These are phyloP conservation scores for Salmo trutta DNA, from an alignment of 2,797 vertebrate genomes.

Conservation along the genomic window DNA sequence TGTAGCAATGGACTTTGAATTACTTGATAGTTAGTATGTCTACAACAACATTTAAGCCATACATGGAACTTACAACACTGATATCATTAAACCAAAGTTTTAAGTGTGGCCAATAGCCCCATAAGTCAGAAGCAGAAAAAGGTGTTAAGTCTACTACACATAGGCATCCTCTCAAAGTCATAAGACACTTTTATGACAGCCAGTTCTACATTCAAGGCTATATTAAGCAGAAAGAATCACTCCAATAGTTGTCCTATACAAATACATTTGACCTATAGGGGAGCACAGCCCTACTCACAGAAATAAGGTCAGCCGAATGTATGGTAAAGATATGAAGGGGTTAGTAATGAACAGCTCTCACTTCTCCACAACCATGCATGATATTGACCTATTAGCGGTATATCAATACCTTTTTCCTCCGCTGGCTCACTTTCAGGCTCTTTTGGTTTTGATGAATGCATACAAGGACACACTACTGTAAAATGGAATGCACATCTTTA, in stretches of 20 bases:
- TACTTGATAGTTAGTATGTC: no score
- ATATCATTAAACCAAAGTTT: no score
- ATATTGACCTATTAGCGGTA: background rate
- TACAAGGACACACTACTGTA: slow-evolving; percentile 59
- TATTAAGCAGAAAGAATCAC: background rate
- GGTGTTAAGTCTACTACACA: background rate
- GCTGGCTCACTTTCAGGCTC: slow-evolving; percentile 27
- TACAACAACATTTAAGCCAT: no score
- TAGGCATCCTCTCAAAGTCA: background rate
- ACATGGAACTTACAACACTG: no score
- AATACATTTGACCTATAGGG: background rate
- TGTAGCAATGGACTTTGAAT: no score
- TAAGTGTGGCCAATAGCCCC: no score
- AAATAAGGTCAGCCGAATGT: background rate
- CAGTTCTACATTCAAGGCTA: background rate
- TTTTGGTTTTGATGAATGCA: slow-evolving; percentile 36
- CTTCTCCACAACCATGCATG: slow-evolving; percentile 10
- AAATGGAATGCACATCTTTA: slow-evolving; percentile 25
- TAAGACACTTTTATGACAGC: background rate
- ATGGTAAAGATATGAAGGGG: background rate
- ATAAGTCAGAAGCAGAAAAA: no score
- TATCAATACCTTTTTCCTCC: slow-evolving; percentile 62
- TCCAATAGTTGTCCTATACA: background rate
- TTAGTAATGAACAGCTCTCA: background rate
- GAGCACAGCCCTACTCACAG: background rate